A percentile compares a stretch with the other conserved stretches of the same genome.
Evolutionary conservation across 2,888 invertebrate species (phyloP).

Genomic region (Andrena minutula): DNA sequence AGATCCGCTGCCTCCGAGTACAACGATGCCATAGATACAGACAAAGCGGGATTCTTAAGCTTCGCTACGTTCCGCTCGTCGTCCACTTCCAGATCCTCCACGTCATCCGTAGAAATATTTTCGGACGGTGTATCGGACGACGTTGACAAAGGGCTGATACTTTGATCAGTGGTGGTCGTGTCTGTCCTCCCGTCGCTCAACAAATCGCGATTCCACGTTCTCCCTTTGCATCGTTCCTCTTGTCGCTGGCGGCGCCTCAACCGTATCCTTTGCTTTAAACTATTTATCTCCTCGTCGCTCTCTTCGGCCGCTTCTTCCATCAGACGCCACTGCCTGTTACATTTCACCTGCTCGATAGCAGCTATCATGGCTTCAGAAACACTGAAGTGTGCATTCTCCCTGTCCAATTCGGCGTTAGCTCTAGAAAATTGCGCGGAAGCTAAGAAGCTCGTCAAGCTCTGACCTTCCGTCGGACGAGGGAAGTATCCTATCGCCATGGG

Average conservation of each 20-base stretch:
- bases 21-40: conserved; percentile 88
- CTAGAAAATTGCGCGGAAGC: conserved; percentile 90
- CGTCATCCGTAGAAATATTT: conserved; percentile 86
- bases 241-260: conserved; percentile 86
- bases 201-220: conserved; percentile 78
- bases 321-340: conserved; percentile 86
- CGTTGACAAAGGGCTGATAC: conserved; percentile 86
- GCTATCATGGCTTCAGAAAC: conserved; percentile 94
- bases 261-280: conserved; percentile 88
- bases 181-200: conserved; percentile 86
- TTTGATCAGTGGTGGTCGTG: conserved; percentile 86
- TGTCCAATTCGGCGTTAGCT: conserved; percentile 91
- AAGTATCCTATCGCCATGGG: conserved; percentile 88
- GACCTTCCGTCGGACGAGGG: conserved; percentile 88
- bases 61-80: conserved; percentile 85
- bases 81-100: conserved; percentile 86
- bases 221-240: conserved; percentile 82
- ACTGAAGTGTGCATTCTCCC: conserved; percentile 95
- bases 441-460: conserved; percentile 90
- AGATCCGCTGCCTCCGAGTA: conserved; percentile 87
- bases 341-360: conserved; percentile 91
- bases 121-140: conserved; percentile 85
- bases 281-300: conserved; percentile 89
- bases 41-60: conserved; percentile 84
- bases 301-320: conserved; percentile 86